These are phyloP conservation scores for Temnothorax rugatulus DNA, from an alignment of 2,888 invertebrate species.

Conservation along the genomic window DNA sequence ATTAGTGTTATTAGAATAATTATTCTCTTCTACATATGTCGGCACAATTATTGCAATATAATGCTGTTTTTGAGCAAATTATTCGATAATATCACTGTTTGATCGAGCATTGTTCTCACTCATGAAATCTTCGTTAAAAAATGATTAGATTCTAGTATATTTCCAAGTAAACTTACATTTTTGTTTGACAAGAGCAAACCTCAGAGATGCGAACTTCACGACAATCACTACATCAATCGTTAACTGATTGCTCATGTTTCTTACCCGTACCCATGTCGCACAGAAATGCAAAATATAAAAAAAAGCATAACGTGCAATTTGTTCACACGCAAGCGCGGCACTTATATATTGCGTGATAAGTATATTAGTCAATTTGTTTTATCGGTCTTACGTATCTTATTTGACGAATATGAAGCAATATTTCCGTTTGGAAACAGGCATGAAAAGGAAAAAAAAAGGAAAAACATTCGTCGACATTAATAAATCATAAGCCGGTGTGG, in stretches of 20 bases:
- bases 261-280: background rate
- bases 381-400: background rate
- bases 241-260: slow-evolving; percentile 1
- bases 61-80: background rate
- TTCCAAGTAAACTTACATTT: slow-evolving; percentile 7
- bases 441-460: background rate
- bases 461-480: background rate
- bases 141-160: background rate
- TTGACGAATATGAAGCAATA: background rate
- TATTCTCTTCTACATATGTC: background rate
- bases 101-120: background rate
- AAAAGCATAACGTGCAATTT: background rate
- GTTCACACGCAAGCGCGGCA: background rate
- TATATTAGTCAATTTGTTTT: background rate
- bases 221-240: slow-evolving; percentile 1
- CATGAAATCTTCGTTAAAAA: background rate
- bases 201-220: background rate
- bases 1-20: slow-evolving; percentile 23
- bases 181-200: background rate
- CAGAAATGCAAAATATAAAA: slow-evolving; percentile 3
- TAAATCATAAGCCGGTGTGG: background rate
- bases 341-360: slow-evolving; percentile 8
- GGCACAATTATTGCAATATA: background rate
- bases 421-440: background rate
- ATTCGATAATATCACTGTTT: background rate